Percentiles rank a stretch among this genome's conserved stretches.
These are phyloP conservation scores for Peromyscus nudipes DNA, from an alignment of 2,797 vertebrate genomes.

Conservation along the genomic window DNA sequence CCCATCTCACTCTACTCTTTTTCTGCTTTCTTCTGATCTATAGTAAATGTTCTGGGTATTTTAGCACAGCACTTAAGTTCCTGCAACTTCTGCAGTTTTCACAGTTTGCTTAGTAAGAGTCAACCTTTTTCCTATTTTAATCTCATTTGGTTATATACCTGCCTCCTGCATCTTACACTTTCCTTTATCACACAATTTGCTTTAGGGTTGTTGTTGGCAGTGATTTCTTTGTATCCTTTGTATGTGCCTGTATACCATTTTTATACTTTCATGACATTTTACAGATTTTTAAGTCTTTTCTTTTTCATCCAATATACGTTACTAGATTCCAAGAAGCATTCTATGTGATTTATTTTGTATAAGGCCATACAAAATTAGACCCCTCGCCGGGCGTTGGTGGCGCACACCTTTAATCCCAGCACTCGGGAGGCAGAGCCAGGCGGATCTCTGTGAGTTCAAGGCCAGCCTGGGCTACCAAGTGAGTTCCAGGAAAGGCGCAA, in stretches of 20 bases:
- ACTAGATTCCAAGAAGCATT: conserved; percentile 19
- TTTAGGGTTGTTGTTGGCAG: not conserved
- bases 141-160: not conserved
- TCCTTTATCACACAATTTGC: not conserved
- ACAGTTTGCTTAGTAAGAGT: conserved; percentile 17
- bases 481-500: too few relatives aligned
- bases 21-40: not conserved
- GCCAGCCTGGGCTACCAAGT: too few relatives aligned
- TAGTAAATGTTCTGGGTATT: not conserved
- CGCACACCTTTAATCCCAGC: too few relatives aligned
- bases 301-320: not conserved
- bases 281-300: not conserved
- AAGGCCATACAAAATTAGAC: conserved; percentile 17
- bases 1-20: not conserved
- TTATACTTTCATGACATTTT: not conserved
- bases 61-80: not conserved
- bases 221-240: not conserved
- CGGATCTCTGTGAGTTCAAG: too few relatives aligned
- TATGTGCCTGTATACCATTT: not conserved
- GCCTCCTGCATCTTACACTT: not conserved
- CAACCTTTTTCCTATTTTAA: not conserved
- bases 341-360: conserved; percentile 31
- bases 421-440: too few relatives aligned
- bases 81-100: not conserved
- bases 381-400: too few relatives aligned